phyloP scores from a whole-genome alignment of 2,113 vertebrate species.

The Coptodon bakossiorum region DNA sequence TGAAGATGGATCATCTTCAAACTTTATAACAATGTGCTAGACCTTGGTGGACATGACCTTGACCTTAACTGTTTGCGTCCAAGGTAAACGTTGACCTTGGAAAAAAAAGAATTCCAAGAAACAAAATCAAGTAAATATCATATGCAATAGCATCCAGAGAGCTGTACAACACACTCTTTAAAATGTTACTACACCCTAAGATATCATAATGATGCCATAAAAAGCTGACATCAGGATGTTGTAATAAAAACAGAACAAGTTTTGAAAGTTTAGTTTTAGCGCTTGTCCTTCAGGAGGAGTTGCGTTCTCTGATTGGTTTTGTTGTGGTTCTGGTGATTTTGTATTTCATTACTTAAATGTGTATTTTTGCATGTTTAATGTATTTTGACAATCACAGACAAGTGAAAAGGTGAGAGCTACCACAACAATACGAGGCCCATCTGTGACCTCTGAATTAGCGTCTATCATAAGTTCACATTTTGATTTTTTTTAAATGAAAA shows the following conservation, averaged over 20 bases:
- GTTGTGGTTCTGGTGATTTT: background rate
- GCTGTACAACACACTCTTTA: background rate
- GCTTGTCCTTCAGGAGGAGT: background rate
- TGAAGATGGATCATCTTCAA: background rate
- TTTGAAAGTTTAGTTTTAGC: background rate
- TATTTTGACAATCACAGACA: background rate
- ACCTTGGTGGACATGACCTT: background rate
- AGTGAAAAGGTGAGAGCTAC: background rate
- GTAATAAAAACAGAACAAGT: background rate
- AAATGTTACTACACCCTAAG: background rate
- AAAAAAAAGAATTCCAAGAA: background rate
- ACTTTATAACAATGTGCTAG: background rate
- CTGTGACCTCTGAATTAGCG: background rate
- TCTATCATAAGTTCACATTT: background rate
- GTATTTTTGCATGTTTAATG: background rate
- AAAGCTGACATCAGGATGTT: background rate
- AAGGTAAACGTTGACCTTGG: background rate
- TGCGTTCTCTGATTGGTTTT: background rate
- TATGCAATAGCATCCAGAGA: background rate
- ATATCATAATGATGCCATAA: background rate
- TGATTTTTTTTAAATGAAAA: background rate
- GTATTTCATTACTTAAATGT: background rate
- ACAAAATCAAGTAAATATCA: background rate
- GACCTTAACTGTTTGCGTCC: background rate
- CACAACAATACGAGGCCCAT: background rate